Percentiles rank a stretch among this genome's conserved stretches.
phyloP scores from a whole-genome alignment of 2,888 invertebrate genomes.

The Ochlodes sylvanus region DNA sequence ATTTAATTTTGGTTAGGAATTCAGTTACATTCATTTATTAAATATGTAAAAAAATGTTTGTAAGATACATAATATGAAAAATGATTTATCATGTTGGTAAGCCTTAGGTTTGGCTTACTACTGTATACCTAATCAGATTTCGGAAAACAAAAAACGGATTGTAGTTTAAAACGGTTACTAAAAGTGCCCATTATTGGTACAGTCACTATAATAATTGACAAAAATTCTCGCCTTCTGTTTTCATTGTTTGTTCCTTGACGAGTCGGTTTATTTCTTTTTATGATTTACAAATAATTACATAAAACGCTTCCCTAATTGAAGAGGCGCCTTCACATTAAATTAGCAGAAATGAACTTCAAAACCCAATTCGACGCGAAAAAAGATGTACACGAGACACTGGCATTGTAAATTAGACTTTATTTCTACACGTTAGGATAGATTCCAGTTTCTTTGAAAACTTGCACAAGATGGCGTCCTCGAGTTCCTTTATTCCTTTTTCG shows the following conservation, averaged over 20 bases:
- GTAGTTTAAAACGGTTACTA: too few species aligned
- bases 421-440: conserved; percentile 38
- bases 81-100: too few species aligned
- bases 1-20: too few species aligned
- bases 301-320: conserved; percentile 56
- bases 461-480: conserved; percentile 69
- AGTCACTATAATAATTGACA: background rate
- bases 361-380: conserved; percentile 39
- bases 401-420: conserved; percentile 45
- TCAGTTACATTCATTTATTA: too few species aligned
- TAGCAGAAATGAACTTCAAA: conserved; percentile 52
- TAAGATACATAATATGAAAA: too few species aligned
- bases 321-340: conserved; percentile 59
- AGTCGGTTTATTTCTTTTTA: conserved; percentile 11
- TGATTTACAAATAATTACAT: conserved; percentile 47
- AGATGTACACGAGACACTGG: conserved; percentile 24
- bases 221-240: background rate
- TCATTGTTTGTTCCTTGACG: background rate
- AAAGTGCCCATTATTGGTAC: background rate
- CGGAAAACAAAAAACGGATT: too few species aligned
- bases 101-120: too few species aligned
- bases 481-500: conserved; percentile 70
- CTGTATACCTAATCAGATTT: too few species aligned
- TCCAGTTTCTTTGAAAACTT: conserved; percentile 45
- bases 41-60: too few species aligned